These are phyloP conservation scores for Sisyra nigra DNA, from an alignment of 2,888 invertebrate species.

Conservation along the genomic window DNA sequence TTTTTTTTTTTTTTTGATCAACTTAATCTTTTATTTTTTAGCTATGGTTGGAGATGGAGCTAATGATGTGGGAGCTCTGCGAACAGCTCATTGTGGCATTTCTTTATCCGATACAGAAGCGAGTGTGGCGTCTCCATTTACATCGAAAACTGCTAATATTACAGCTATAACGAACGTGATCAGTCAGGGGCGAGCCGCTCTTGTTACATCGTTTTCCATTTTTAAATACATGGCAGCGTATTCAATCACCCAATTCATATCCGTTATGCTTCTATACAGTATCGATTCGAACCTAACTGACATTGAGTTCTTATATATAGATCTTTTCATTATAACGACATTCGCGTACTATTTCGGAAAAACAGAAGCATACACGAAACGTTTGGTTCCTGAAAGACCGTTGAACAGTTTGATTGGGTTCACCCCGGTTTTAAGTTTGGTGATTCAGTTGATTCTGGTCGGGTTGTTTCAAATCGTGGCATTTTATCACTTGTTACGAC, in stretches of 20 bases:
- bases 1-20: not conserved
- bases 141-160: slow-evolving; percentile 70
- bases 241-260: slow-evolving; percentile 79
- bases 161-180: slow-evolving; percentile 68
- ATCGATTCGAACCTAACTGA: slow-evolving; percentile 45
- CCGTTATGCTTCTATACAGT: slow-evolving; percentile 72
- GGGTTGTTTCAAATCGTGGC: slow-evolving; percentile 29
- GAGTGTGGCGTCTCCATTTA: slow-evolving; percentile 88
- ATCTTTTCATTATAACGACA: slow-evolving; percentile 41
- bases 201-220: slow-evolving; percentile 92
- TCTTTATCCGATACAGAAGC: slow-evolving; percentile 84
- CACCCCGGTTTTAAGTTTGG: slow-evolving; percentile 33
- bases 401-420: slow-evolving; percentile 33
- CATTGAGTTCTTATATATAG: slow-evolving; percentile 48
- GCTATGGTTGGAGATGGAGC: slow-evolving; percentile 97
- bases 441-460: slow-evolving; percentile 32
- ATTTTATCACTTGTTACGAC: slow-evolving; percentile 31
- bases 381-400: slow-evolving; percentile 33
- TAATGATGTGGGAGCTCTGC: slow-evolving; percentile 89
- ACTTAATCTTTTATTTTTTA: slow-evolving; percentile 22
- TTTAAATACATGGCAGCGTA: slow-evolving; percentile 98
- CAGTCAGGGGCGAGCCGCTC: slow-evolving; percentile 79
- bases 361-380: slow-evolving; percentile 32
- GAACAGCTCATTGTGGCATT: slow-evolving; percentile 84
- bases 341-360: slow-evolving; percentile 48